These are phyloP conservation scores for Catocala sponsa DNA, from an alignment of 2,888 invertebrate genomes.

Conservation along the genomic window DNA sequence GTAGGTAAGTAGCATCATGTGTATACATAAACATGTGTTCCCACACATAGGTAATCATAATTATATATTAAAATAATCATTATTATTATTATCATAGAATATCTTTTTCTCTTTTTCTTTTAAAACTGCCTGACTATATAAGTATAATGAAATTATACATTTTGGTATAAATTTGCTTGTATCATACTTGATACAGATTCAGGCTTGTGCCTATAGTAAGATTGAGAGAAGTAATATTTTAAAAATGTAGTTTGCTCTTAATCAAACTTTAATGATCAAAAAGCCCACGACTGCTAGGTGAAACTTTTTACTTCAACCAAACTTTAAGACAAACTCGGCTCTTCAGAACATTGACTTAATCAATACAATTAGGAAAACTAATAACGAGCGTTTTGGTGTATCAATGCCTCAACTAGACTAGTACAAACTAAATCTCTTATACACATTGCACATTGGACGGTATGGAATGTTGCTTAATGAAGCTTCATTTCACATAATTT, in stretches of 20 bases:
- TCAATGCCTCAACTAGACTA: not conserved
- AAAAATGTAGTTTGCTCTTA: conserved; percentile 20
- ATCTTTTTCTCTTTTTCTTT: no score
- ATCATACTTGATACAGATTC: no score
- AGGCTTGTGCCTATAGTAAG: not conserved
- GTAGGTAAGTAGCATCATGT: no score
- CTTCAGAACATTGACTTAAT: conserved; percentile 31
- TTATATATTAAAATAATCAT: no score
- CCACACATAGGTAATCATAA: no score
- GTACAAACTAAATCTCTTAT: conserved; percentile 1
- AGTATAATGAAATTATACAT: no score
- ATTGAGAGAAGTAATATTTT: not conserved
- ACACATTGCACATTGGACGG: not conserved
- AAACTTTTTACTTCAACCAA: conserved; percentile 38
- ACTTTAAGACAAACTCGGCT: conserved; percentile 32
- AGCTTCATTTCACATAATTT: no score
- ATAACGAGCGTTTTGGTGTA: conserved; percentile 37
- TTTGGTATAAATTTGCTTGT: no score
- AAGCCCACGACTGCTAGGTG: conserved; percentile 13
- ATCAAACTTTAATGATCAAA: conserved; percentile 26
- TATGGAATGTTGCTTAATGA: not conserved
- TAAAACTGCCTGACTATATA: no score
- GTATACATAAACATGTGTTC: no score
- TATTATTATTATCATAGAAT: no score
- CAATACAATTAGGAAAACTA: conserved; percentile 47